phyloP scores from a whole-genome alignment of 2,113 vertebrate genomes.

The Pangasianodon hypophthalmus region DNA sequence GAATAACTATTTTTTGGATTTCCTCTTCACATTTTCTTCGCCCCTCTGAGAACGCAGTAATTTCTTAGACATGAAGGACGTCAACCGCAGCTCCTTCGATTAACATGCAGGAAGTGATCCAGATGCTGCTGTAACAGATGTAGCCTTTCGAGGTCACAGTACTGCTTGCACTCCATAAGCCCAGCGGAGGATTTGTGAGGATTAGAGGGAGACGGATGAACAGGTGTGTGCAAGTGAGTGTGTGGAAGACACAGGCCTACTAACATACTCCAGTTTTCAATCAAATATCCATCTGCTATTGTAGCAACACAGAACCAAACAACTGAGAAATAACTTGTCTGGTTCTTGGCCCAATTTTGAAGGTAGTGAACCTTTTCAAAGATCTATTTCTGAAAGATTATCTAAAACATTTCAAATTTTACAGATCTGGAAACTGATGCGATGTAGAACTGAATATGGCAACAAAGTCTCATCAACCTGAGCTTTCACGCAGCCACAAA shows the following conservation, averaged over 20 bases:
- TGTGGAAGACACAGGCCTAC: background rate
- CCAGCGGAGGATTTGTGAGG: constrained; percentile 27
- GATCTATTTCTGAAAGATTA: constrained; percentile 1
- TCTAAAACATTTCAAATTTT: background rate
- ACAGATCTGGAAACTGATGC: constrained; percentile 1
- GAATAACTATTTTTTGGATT: background rate
- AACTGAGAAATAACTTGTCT: background rate
- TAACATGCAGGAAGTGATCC: constrained; percentile 36
- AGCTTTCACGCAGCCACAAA: background rate
- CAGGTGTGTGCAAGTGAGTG: constrained; percentile 16
- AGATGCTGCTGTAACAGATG: constrained; percentile 30
- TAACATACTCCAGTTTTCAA: constrained; percentile 26
- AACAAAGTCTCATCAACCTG: constrained; percentile 1
- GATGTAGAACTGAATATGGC: background rate
- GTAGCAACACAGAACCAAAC: constrained; percentile 1
- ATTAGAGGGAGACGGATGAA: constrained; percentile 32
- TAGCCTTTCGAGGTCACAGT: constrained; percentile 29
- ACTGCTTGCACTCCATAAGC: constrained; percentile 25
- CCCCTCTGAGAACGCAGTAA: background rate
- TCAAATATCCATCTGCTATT: constrained; percentile 26
- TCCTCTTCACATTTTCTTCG: background rate
- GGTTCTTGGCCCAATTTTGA: background rate
- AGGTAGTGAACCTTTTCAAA: background rate
- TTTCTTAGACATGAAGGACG: constrained; percentile 12
- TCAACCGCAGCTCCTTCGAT: background rate